Conservation (phyloP, 2,797 vertebrate genomes). For the Phoeniculus purpureus region DNA sequence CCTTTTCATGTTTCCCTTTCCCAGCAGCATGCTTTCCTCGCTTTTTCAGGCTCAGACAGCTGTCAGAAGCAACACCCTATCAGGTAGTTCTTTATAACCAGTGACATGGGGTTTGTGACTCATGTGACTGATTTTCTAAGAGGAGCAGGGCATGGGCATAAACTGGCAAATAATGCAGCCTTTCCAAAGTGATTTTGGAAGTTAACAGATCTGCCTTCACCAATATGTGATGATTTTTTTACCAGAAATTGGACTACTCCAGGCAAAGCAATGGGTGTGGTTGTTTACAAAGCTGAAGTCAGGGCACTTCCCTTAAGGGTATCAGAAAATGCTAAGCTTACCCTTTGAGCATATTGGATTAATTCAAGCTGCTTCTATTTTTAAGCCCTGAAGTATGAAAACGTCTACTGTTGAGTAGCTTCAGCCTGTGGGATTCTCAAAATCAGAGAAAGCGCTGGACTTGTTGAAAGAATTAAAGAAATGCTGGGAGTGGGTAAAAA, state of each 20-base stretch:
- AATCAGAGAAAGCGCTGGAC: not conserved
- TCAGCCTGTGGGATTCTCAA: conserved; percentile 1
- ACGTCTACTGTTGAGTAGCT: conserved; percentile 34
- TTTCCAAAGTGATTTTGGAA: not conserved
- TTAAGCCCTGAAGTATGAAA: conserved; percentile 41
- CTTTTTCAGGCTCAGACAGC: not conserved
- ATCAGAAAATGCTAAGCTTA: not conserved
- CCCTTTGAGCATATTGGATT: conserved; percentile 28
- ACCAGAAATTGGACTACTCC: not conserved
- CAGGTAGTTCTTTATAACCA: not conserved
- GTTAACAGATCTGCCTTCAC: not conserved
- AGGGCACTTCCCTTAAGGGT: not conserved
- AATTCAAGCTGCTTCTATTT: conserved; percentile 55
- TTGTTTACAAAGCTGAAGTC: not conserved
- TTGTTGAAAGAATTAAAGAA: conserved; percentile 58
- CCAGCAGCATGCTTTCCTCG: not conserved
- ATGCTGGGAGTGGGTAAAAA: conserved; percentile 56
- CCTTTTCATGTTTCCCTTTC: not conserved
- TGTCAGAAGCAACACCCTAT: not conserved
- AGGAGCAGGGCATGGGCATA: not conserved
- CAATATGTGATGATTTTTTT: not conserved
- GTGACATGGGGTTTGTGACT: not conserved
- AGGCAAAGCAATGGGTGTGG: not conserved
- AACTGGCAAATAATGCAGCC: not conserved
- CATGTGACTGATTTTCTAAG: not conserved